These are phyloP conservation scores for Mus spicilegus DNA, from an alignment of 2,113 vertebrate species.

Conservation along the genomic window DNA sequence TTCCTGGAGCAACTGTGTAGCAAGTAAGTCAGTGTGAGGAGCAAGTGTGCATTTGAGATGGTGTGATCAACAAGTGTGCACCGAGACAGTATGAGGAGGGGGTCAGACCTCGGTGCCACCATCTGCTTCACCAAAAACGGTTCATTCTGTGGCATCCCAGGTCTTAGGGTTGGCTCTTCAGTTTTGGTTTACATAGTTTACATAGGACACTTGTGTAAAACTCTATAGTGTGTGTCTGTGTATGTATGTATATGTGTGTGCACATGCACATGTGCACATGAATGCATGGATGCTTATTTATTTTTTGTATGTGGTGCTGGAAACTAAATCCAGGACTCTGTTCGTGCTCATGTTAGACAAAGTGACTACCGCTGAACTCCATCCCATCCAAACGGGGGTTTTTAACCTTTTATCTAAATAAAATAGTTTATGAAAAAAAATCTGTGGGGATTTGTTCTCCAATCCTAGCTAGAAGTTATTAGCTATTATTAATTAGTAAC, in stretches of 20 bases:
- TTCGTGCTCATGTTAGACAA: background rate
- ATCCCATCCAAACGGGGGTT: background rate
- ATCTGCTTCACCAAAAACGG: background rate
- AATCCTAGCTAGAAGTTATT: background rate
- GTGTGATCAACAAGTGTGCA: background rate
- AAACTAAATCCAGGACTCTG: background rate
- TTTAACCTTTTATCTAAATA: conserved; percentile 57
- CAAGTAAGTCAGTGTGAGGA: background rate
- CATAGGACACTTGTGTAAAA: conserved; percentile 15
- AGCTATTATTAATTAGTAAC: background rate
- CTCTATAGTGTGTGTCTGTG: background rate
- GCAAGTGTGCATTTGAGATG: background rate
- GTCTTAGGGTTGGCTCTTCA: background rate
- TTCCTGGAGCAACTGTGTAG: background rate
- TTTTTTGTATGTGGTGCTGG: background rate
- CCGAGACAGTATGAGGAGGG: background rate
- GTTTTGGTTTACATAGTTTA: conserved; percentile 39
- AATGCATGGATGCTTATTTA: background rate
- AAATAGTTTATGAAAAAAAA: conserved; percentile 54
- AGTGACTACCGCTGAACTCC: background rate
- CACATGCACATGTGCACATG: background rate
- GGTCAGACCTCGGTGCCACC: background rate
- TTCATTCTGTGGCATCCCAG: background rate
- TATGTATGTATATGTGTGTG: background rate
- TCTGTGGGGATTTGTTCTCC: background rate